Evolutionary conservation across 2,797 vertebrate species (phyloP).

Genomic region (Leucoraja ocellata): DNA sequence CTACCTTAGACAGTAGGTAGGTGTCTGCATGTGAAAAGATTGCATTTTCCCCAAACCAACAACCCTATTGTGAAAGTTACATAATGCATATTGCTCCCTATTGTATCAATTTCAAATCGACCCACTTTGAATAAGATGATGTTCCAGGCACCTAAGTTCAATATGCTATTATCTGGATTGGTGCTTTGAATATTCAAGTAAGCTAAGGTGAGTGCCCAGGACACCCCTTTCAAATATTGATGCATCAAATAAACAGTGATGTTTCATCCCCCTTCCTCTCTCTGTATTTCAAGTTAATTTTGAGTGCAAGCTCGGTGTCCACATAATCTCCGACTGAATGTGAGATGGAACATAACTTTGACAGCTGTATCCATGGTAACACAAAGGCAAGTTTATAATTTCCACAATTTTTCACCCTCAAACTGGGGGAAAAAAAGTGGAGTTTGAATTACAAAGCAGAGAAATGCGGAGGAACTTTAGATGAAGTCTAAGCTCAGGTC

Average conservation of each 20-base stretch:
- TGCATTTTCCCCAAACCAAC: background rate
- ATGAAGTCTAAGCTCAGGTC: background rate
- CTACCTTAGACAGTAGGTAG: background rate
- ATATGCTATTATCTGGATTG: background rate
- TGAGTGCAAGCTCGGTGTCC: background rate
- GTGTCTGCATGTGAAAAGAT: background rate
- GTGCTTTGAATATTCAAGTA: background rate
- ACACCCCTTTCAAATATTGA: background rate
- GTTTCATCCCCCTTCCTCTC: background rate
- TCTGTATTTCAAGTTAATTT: background rate
- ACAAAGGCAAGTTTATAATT: slow-evolving; percentile 9
- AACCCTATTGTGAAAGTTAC: background rate
- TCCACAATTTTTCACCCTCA: slow-evolving; percentile 2
- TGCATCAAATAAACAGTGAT: background rate
- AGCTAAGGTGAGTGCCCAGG: background rate
- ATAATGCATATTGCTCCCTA: background rate
- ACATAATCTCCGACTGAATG: background rate
- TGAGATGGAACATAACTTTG: background rate
- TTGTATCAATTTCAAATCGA: background rate
- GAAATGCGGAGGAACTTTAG: background rate
- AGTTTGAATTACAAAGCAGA: slow-evolving; percentile 33
- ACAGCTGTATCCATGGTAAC: background rate
- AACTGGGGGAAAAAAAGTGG: background rate
- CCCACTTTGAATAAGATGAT: background rate
- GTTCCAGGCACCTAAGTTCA: background rate